Evolutionary conservation across 92 coral and sea anemone species (phyloP), one percentile per base, ranked within the genome.

Genomic region (Actinostola sp.): DNA sequence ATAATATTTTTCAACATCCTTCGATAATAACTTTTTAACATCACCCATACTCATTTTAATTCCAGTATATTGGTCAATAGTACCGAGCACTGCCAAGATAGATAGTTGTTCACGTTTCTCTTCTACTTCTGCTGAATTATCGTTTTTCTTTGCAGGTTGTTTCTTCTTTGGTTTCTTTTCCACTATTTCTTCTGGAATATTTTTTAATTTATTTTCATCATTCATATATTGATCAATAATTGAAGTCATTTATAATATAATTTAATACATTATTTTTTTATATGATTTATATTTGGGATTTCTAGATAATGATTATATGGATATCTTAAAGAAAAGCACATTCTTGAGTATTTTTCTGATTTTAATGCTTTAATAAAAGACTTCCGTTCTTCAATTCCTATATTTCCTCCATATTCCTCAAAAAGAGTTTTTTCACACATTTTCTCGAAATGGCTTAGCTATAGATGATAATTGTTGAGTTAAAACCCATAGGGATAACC

Each of bases 401-500:
- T n/a, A n/a, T n/a, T n/a, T n/a, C n/a, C 77, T 6, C 84, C 84
- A 60, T 78, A 78, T 26, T 78, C 84, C 28, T 78, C 84, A 48
- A 78, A 78, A 23, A 78, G 61, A 28, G 77, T 78, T 48, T 78
- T 60, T 17, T 66, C 68, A 8, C 63, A 42, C 19, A 17, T 79
- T 79, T 8, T 78, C 76, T 0, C 81, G 28, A 31, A 75, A 75
- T 3, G 81, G 81, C 32, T 75, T 75, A 0, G 83, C 75, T 14
- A 78, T 78, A 0, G 61, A 16, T 1, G 76, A 56, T 1, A 78
- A 7, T 24, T 78, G 83, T 25, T 78, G 83, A 2, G 83, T 68
- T 14, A 77, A 35, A 6, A 77, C 82, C 82, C 82, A 77, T 0
- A 77, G 66, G 8, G 59, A 36, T 21, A 77, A 0, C 0, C 53